Evolutionary conservation across 2,797 vertebrate genomes (phyloP).

Genomic region (Mycteria americana): DNA sequence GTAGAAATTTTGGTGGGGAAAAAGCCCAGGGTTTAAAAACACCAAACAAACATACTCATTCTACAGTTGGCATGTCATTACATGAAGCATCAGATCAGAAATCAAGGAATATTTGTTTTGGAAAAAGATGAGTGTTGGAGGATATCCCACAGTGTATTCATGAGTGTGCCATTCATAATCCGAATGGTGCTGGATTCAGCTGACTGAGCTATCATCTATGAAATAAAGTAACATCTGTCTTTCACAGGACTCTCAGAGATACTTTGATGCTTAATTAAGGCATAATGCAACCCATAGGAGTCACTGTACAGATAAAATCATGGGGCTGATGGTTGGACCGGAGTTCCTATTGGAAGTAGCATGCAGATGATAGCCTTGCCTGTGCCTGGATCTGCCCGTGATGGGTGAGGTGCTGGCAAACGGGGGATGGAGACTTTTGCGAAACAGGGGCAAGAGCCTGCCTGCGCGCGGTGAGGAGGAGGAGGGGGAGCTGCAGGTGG

Average conservation of each 20-base stretch:
- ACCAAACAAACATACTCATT: not conserved
- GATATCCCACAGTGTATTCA: not conserved
- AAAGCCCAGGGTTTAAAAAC: not conserved
- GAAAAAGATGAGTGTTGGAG: not conserved
- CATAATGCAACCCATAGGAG: not conserved
- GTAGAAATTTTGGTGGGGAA: not conserved
- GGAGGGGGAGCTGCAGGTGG: not conserved
- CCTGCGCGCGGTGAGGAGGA: not conserved
- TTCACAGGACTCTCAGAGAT: not conserved
- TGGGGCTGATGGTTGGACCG: not conserved
- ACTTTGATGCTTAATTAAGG: not conserved
- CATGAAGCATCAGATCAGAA: not conserved
- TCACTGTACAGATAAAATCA: not conserved
- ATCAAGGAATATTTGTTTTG: conserved; percentile 38
- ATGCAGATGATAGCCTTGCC: not conserved
- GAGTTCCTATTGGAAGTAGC: not conserved
- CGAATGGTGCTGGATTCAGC: not conserved
- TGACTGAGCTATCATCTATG: not conserved
- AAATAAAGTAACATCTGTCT: not conserved
- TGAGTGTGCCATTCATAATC: not conserved
- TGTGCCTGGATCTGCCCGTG: not conserved
- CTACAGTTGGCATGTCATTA: not conserved
- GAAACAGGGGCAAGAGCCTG: not conserved
- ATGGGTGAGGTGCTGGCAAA: not conserved
- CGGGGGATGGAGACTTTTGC: not conserved